Evolutionary conservation across 2,113 vertebrate genomes (phyloP).

Genomic region (Brienomyrus longianalis): DNA sequence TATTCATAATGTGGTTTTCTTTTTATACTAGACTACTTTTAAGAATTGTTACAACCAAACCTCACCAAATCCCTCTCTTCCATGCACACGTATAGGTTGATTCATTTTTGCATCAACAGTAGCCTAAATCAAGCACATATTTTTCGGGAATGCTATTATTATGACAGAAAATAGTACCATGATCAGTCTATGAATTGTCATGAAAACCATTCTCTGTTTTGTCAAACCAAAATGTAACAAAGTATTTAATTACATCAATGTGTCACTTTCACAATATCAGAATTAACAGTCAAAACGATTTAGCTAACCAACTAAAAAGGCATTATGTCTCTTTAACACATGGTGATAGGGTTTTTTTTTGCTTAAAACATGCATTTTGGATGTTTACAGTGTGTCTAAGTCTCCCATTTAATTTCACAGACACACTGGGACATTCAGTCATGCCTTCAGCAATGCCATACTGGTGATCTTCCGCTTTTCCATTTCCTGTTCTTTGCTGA

Average conservation of each 20-base stretch:
- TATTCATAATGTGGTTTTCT: not conserved
- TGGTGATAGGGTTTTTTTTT: not conserved
- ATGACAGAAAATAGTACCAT: not conserved
- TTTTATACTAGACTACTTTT: not conserved
- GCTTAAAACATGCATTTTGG: not conserved
- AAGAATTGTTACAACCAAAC: not conserved
- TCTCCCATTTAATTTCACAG: not conserved
- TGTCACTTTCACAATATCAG: not conserved
- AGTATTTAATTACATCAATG: not conserved
- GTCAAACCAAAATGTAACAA: not conserved
- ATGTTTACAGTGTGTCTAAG: not conserved
- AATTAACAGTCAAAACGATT: not conserved
- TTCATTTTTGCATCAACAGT: not conserved
- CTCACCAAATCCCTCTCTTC: not conserved
- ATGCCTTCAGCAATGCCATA: not conserved
- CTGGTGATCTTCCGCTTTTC: not conserved
- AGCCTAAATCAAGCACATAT: not conserved
- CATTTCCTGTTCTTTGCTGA: not conserved
- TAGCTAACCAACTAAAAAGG: not conserved
- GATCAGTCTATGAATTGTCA: not conserved
- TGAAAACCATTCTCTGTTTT: not conserved
- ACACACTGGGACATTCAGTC: not conserved
- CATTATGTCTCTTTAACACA: not conserved
- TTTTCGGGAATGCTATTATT: not conserved
- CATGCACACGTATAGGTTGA: not conserved